A percentile compares a stretch with the other conserved stretches of the same genome.
These are phyloP conservation scores for Clunio marinus DNA, from an alignment of 2,888 invertebrate genomes.

Conservation along the genomic window DNA sequence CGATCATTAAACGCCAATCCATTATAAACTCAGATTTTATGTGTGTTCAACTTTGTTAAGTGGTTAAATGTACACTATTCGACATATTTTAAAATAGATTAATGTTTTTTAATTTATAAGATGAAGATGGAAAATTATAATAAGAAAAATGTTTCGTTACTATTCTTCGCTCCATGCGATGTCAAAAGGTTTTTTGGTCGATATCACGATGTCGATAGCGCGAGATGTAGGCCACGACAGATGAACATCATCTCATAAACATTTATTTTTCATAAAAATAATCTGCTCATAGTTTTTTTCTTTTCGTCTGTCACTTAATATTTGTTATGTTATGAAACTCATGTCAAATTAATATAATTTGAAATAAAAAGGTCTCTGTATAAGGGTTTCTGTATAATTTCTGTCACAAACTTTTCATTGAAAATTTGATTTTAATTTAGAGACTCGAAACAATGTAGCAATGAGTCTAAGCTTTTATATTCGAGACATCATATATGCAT, in stretches of 20 bases:
- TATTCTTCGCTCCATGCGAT: not conserved
- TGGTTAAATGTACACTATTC: conserved; percentile 15
- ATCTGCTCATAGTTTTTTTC: no score
- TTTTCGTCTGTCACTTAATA: not conserved
- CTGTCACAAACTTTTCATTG: no score
- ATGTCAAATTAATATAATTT: conserved; percentile 18
- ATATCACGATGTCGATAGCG: not conserved
- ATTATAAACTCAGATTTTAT: not conserved
- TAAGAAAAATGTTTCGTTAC: not conserved
- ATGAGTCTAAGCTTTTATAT: not conserved
- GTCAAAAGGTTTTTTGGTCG: not conserved
- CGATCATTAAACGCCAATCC: conserved; percentile 19
- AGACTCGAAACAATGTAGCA: not conserved
- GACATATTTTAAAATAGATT: conserved; percentile 14
- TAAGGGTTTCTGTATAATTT: no score
- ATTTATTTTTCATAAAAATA: not conserved
- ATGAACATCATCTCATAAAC: not conserved
- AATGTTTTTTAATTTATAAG: not conserved
- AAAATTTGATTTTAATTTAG: no score
- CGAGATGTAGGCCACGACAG: not conserved
- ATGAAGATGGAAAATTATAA: not conserved
- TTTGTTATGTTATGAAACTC: not conserved
- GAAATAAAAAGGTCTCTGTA: no score
- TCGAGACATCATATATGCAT: no score
- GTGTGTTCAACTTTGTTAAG: not conserved